phyloP scores from a whole-genome alignment of 2,113 vertebrate species.

The Penelope pileata region DNA sequence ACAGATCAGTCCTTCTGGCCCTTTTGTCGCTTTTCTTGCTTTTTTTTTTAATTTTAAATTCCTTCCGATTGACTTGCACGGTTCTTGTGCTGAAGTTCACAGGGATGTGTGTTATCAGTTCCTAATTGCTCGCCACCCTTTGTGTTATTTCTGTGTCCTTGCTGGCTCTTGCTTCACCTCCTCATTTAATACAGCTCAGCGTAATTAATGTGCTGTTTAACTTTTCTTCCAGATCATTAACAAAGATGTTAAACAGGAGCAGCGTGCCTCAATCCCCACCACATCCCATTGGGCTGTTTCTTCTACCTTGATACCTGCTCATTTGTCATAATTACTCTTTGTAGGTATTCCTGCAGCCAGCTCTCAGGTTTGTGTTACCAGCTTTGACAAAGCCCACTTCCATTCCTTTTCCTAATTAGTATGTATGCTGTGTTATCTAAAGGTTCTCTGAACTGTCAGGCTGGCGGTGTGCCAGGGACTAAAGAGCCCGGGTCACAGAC shows the following conservation, averaged over 20 bases:
- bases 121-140: constrained; percentile 23
- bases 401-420: not conserved
- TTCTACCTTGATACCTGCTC: constrained; percentile 25
- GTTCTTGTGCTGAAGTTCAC: constrained; percentile 6
- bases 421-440: not conserved
- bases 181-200: constrained; percentile 55
- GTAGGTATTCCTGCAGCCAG: not conserved
- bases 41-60: constrained; percentile 10
- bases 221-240: constrained; percentile 47
- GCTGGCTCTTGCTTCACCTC: constrained; percentile 11
- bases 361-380: not conserved
- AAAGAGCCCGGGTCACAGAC: not conserved
- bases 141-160: constrained; percentile 47
- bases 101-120: constrained; percentile 3
- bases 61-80: not conserved
- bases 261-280: not conserved
- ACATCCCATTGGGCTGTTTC: not conserved
- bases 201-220: constrained; percentile 61
- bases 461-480: not conserved
- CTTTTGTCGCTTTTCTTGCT: constrained; percentile 24
- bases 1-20: constrained; percentile 2
- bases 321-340: not conserved
- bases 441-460: not conserved
- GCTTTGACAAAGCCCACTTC: not conserved
- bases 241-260: constrained; percentile 56